Conservation (phyloP, 1,140 invertebrate genomes). For the Pogonognathellus flavescens region DNA sequence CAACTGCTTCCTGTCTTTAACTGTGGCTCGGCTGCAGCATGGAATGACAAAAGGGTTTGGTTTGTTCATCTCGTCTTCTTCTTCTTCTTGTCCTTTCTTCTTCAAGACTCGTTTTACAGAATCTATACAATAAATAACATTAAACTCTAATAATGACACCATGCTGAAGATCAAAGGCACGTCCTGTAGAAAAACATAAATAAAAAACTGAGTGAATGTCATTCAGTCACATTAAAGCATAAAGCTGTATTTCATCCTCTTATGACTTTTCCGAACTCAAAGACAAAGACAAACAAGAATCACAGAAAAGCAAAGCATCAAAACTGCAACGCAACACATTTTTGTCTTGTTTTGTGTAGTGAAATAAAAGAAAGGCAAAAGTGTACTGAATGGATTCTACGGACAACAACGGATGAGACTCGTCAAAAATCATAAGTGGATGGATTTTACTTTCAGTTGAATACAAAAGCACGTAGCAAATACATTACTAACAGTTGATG, state of each 20-base stretch:
- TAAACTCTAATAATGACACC: conserved; percentile 39
- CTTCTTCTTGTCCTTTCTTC: background rate
- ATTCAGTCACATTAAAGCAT: conserved; percentile 41
- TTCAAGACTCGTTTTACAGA: conserved; percentile 39
- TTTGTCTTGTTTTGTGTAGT: too few relatives aligned
- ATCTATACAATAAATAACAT: conserved; percentile 41
- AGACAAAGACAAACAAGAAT: too few relatives aligned
- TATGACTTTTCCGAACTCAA: too few relatives aligned
- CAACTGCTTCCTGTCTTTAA: conserved; percentile 29
- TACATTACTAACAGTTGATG: too few relatives aligned
- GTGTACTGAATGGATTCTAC: too few relatives aligned
- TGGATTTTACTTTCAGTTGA: too few relatives aligned
- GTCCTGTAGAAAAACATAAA: conserved; percentile 37
- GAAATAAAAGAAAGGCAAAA: too few relatives aligned
- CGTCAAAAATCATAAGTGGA: too few relatives aligned
- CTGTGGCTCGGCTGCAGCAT: background rate
- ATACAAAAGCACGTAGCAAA: too few relatives aligned
- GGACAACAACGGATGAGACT: too few relatives aligned
- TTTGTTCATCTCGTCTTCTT: background rate
- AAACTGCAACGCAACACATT: too few relatives aligned
- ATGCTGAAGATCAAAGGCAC: conserved; percentile 45
- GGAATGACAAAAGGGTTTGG: conserved; percentile 4
- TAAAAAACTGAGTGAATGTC: conserved; percentile 39
- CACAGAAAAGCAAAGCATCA: too few relatives aligned
- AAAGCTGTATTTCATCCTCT: conserved; percentile 29